Evolutionary conservation across 2,797 vertebrate genomes (phyloP), one percentile per base, ranked within the genome.

Genomic region (Sebastes hubbsi): DNA sequence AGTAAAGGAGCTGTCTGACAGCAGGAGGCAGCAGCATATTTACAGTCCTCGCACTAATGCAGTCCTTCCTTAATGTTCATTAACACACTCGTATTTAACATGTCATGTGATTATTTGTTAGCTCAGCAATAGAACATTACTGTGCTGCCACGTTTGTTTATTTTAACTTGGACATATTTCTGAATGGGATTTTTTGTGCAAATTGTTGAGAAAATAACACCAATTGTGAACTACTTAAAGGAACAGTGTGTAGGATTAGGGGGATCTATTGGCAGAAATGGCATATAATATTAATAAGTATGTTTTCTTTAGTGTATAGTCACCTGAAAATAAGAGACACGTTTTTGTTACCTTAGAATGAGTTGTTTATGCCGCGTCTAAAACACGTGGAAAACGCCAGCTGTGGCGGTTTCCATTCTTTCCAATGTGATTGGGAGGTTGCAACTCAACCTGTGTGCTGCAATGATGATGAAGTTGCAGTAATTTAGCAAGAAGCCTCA

Each of bases 1-100:
- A 77, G 42, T 24, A 24, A 62, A 59, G 30, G 38, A 56, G 65
- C 13, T 24, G 54, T 54, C 4, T 34, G n/a, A 24, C 24, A 30
- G 65, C 54, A 49, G 64, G 56, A 27, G 1, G 18, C n/a, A 18
- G 27, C 46, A 27, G n/a, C 2, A 70, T 16, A n/a, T 69, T 58
- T 42, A 42, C 63, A 29, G 72, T 66, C 66, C 58, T 29, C 20
- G 1, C 55, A 42, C 32, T 55, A 38, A 20, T 24, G 3, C 14
- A 67, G 18, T 29, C 29, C 32, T 52, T 72, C 25, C 18, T 42
- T 62, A 20, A 56, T 29, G 13, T 77, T 71, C 1, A 61, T 84
- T 74, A 78, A 10, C 73, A 78, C 71, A 56, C 14, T 79, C 2
- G 18, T 63, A 59, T 77, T 75, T 59, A 67, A 68, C 14, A 62